These are phyloP conservation scores for Gryllus longicercus DNA, from an alignment of 2,888 invertebrate species.

Conservation along the genomic window DNA sequence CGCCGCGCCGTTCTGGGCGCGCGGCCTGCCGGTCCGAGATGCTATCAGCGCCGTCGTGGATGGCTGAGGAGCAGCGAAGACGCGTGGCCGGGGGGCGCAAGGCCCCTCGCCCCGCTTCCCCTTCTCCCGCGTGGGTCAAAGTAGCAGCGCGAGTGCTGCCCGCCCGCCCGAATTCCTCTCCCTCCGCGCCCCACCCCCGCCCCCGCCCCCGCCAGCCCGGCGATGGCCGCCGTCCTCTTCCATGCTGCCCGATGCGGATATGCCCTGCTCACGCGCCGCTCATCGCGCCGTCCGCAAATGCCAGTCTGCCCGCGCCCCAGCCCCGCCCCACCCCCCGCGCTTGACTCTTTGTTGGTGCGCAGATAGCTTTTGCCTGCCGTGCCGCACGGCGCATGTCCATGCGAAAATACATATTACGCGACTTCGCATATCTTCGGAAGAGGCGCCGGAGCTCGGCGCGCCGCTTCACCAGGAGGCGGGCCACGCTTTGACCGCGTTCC, in stretches of 20 bases:
- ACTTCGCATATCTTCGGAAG: no score
- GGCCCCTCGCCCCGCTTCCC: background rate
- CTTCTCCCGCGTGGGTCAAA: background rate
- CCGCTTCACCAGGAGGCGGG: no score
- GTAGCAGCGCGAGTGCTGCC: background rate
- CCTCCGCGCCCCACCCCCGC: background rate
- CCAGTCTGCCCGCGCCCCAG: background rate
- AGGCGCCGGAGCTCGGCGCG: no score
- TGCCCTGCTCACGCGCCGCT: background rate
- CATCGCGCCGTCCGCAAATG: background rate
- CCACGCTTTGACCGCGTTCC: no score
- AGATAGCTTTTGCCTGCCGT: no score
- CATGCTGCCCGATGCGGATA: background rate
- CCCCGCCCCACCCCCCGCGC: background rate
- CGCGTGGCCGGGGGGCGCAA: background rate
- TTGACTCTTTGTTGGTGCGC: no score
- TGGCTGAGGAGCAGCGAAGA: background rate
- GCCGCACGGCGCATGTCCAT: no score
- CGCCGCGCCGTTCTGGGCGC: background rate
- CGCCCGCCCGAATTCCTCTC: background rate
- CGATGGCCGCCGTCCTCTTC: background rate
- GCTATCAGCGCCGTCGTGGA: slow-evolving; percentile 9
- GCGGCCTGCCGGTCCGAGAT: background rate
- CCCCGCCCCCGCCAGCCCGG: background rate
- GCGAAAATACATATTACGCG: no score